Evolutionary conservation across 2,113 vertebrate genomes (phyloP).

Genomic region (Dromaius novaehollandiae): DNA sequence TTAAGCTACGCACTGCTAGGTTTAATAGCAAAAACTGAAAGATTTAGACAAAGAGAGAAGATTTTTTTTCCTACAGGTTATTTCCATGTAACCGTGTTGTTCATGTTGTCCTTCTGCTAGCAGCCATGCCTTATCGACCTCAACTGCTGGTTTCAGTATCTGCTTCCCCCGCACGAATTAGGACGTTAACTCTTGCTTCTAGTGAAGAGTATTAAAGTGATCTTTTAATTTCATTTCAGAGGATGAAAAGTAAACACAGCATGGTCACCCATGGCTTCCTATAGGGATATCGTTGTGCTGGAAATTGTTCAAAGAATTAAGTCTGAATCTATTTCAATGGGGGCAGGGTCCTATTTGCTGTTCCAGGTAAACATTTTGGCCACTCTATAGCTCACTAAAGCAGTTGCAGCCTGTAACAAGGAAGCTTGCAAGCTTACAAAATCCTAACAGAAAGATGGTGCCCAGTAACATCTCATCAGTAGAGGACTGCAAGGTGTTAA

Average conservation of each 20-base stretch:
- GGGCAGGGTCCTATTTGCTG: not conserved
- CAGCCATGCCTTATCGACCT: not conserved
- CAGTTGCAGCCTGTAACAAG: not conserved
- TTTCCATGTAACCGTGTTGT: not conserved
- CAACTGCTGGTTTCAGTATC: not conserved
- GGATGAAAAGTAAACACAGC: conserved; percentile 11
- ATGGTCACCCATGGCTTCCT: not conserved
- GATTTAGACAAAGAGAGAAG: not conserved
- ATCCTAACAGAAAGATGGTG: not conserved
- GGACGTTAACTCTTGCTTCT: not conserved
- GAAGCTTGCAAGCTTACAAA: not conserved
- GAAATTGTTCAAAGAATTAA: not conserved
- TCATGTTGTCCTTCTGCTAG: not conserved
- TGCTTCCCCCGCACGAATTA: not conserved
- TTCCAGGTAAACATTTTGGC: not conserved
- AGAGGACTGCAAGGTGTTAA: not conserved
- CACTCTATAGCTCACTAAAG: not conserved
- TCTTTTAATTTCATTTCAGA: conserved; percentile 4
- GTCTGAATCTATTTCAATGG: not conserved
- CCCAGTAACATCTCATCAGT: not conserved
- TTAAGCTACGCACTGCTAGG: not conserved
- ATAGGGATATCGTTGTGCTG: not conserved
- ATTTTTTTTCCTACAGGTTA: not conserved
- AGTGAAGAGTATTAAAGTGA: not conserved
- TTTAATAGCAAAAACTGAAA: not conserved